phyloP scores from a whole-genome alignment of 53 echinoderm and acorn worm genomes.

The Echinarachnius parma region DNA sequence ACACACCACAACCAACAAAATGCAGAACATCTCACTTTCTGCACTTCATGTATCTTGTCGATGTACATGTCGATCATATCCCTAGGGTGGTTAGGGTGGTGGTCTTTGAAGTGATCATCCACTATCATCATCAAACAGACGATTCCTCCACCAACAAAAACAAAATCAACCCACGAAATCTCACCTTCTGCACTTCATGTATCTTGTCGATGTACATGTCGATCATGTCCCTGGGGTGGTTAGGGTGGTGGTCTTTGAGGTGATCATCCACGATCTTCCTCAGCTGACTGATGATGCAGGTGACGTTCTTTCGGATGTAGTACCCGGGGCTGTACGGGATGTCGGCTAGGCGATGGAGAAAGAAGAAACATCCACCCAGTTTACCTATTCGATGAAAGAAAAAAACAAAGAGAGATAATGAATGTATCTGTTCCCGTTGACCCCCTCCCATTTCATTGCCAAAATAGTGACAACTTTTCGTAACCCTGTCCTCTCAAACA shows the following conservation, averaged over 20 bases:
- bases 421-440: no score
- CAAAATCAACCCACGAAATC: no score
- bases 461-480: no score
- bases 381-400: neutral
- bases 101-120: no score
- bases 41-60: slow-evolving; percentile 1
- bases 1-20: no score
- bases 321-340: slow-evolving; percentile 14
- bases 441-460: no score
- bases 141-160: no score
- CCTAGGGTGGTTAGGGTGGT: no score
- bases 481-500: no score
- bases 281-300: slow-evolving; percentile 13
- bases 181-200: neutral
- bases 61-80: no score
- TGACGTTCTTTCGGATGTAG: slow-evolving; percentile 28
- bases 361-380: slow-evolving; percentile 27
- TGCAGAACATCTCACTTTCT: slow-evolving; percentile 10
- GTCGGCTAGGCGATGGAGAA: neutral
- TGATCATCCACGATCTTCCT: slow-evolving; percentile 26
- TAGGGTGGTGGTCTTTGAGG: slow-evolving; percentile 17
- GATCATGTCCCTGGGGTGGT: slow-evolving; percentile 27
- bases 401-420: neutral
- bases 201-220: slow-evolving; percentile 42
- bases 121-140: no score